phyloP scores from a whole-genome alignment of 2,888 invertebrate species.

The Exocentrus adspersus region DNA sequence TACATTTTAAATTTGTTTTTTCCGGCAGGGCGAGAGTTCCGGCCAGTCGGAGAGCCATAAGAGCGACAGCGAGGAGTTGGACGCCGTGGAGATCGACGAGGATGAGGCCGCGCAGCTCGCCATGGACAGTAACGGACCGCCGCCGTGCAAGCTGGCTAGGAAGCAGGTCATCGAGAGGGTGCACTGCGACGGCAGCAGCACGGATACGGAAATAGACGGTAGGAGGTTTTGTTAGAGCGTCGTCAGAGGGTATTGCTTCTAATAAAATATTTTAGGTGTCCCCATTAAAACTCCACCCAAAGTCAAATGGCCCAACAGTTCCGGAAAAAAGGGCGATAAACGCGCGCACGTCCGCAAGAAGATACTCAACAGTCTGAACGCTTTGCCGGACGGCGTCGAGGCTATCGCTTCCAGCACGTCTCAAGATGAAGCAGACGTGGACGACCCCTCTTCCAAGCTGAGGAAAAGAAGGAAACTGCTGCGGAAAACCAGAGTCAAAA shows the following conservation, averaged over 20 bases:
- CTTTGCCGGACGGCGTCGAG: constrained; percentile 66
- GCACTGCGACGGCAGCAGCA: constrained; percentile 56
- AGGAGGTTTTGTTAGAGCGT: constrained; percentile 2
- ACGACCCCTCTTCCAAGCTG: constrained; percentile 57
- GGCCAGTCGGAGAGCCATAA: constrained; percentile 68
- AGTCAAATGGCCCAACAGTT: constrained; percentile 44
- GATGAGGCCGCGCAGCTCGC: constrained; percentile 64
- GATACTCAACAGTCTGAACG: constrained; percentile 60
- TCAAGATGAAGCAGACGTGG: constrained; percentile 66
- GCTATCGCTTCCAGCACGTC: constrained; percentile 65
- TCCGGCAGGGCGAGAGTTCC: constrained; percentile 70
- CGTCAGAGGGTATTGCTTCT: too few relatives aligned
- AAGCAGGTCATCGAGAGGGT: constrained; percentile 48
- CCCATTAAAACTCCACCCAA: constrained; percentile 50
- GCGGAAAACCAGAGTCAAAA: constrained; percentile 71
- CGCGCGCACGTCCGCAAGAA: constrained; percentile 66
- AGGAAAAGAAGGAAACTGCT: constrained; percentile 68
- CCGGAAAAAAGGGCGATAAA: constrained; percentile 61
- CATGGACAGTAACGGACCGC: constrained; percentile 63
- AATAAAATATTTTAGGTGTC: too few relatives aligned
- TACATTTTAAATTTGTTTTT: neutral
- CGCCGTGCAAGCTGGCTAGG: constrained; percentile 66
- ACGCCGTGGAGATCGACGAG: constrained; percentile 63
- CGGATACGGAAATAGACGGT: constrained; percentile 59
- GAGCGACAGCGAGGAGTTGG: constrained; percentile 64